phyloP scores from a whole-genome alignment of 2,797 vertebrate species.

The Florisuga fusca region DNA sequence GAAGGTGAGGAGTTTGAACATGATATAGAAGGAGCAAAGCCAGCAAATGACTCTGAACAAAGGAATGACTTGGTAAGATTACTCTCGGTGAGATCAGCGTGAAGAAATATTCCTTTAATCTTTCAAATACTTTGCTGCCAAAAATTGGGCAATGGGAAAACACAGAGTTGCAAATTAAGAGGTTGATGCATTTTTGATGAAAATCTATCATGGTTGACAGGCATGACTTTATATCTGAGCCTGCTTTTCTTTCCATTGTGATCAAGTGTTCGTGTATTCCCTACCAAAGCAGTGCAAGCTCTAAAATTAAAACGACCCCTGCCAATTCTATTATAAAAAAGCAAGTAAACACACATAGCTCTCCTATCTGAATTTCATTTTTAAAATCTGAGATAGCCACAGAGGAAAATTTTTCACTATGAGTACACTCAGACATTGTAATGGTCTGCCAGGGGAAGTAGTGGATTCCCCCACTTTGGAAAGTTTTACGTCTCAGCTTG shows the following conservation, averaged over 20 bases:
- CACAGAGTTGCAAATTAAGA: conserved; percentile 28
- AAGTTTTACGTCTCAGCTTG: no score
- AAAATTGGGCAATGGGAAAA: conserved; percentile 18
- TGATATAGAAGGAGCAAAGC: conserved; percentile 1
- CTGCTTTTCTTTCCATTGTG: background rate
- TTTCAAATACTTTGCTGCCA: conserved; percentile 24
- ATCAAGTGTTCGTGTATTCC: background rate
- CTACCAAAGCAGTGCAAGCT: background rate
- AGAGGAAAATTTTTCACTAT: no score
- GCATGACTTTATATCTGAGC: background rate
- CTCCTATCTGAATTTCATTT: background rate
- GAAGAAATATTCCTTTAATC: conserved; percentile 52
- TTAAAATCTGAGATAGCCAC: background rate
- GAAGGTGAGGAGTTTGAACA: conserved; percentile 54
- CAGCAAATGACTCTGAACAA: conserved; percentile 12
- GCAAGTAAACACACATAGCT: background rate
- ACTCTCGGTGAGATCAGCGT: conserved; percentile 41
- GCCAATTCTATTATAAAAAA: background rate
- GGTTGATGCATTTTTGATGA: background rate
- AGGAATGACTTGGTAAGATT: conserved; percentile 19
- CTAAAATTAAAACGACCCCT: background rate
- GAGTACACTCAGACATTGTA: no score
- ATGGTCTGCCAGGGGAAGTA: no score
- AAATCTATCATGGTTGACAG: background rate
- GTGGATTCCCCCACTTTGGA: no score